Evolutionary conservation across 1,140 invertebrate species (phyloP), one percentile per base, ranked within the genome.

Genomic region (Pomacea maculata): DNA sequence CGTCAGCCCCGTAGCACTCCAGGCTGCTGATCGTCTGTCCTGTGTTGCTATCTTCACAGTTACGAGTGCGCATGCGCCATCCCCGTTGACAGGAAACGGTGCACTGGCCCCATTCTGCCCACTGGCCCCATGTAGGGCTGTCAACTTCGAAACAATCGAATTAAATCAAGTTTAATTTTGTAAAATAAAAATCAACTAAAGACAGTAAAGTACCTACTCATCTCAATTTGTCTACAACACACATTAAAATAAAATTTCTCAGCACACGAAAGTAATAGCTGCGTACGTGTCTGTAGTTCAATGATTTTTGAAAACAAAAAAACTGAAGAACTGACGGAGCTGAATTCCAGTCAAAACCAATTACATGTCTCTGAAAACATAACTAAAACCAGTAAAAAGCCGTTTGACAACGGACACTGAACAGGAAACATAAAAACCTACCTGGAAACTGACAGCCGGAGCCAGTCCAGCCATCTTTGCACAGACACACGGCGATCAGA

Each of bases 1-100:
- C 76, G 45, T 86, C 84, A 6, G 25, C 71, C 0, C 87, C 89
- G 73, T 80, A 85, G 78, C 89, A 90, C n/a, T 85, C 70, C 29
- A 82, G 61, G 8, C 76, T 65, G 54, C 80, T 80, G 10, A 83
- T 57, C 10, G 78, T 57, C 57, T 65, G 34, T 1, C 76, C 70
- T 21, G 74, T 86, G 7, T 45, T 80, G 9, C 67, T 72, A 72
- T 88, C 86, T 75, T 83, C 72, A 72, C 88, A 89, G 19, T 78
- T 78, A n/a, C 88, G 75, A 14, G 55, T 77, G 65, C 87, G 79
- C 45, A 72, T 64, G 78, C 84, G 82, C 83, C 85, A 87, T 1
- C 86, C 86, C 19, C 70, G 70, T 8, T 82, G 77, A 82, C 86
- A 87, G 9, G 83, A 83, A 6, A 84, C 84, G 17, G 84, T 85